These are phyloP conservation scores for Erinaceus europaeus DNA, from an alignment of 2,113 vertebrate genomes.

Conservation along the genomic window DNA sequence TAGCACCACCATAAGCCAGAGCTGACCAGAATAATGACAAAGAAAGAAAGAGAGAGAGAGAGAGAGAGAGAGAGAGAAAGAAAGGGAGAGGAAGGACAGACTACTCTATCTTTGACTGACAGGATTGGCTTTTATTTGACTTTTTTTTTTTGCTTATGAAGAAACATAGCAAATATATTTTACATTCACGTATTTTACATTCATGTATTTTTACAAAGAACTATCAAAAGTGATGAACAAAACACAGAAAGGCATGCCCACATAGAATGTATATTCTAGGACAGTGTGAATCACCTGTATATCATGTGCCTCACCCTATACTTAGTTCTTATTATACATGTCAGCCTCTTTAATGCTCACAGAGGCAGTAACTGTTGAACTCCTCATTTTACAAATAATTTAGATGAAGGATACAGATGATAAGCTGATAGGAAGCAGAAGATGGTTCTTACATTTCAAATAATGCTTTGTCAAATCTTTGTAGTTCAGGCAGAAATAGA, in stretches of 20 bases:
- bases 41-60: too few relatives aligned
- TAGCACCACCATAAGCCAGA: too few relatives aligned
- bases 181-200: too few relatives aligned
- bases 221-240: background rate
- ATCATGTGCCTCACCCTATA: background rate
- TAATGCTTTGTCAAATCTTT: background rate
- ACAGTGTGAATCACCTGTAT: background rate
- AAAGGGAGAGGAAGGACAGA: too few relatives aligned
- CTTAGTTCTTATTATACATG: background rate
- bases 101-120: too few relatives aligned
- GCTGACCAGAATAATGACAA: too few relatives aligned
- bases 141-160: too few relatives aligned
- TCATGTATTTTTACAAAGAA: too few relatives aligned
- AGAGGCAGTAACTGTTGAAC: background rate
- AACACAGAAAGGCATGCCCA: background rate
- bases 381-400: background rate
- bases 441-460: background rate
- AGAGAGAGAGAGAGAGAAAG: too few relatives aligned
- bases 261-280: background rate
- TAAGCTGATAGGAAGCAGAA: background rate
- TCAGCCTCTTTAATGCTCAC: background rate
- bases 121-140: too few relatives aligned
- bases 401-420: background rate
- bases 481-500: background rate
- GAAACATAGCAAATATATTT: too few relatives aligned